Conservation (phyloP, 2,888 invertebrate genomes). For the Mesopsocus fuscifrons region DNA sequence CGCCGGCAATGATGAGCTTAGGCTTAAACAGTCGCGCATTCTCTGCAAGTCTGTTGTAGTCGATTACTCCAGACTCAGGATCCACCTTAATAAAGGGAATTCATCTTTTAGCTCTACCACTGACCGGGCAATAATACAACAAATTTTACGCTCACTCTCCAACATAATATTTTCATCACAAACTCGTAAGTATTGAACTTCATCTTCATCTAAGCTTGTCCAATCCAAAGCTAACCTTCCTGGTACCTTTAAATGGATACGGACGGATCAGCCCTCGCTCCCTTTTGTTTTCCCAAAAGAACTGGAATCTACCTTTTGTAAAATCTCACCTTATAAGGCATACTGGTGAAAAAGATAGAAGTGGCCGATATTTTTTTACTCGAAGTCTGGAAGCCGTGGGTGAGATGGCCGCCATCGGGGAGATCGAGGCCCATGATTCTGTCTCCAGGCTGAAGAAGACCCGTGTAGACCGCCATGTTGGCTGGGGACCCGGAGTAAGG, state of each 20-base stretch:
- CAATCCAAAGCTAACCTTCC: too few relatives aligned
- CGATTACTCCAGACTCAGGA: constrained; percentile 66
- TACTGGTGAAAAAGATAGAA: constrained; percentile 93
- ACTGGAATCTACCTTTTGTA: too few relatives aligned
- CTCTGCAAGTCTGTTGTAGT: constrained; percentile 72
- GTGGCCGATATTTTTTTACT: constrained; percentile 89
- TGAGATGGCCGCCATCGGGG: constrained; percentile 93
- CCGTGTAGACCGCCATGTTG: constrained; percentile 93
- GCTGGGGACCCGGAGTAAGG: constrained; percentile 93
- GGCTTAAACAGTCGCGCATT: constrained; percentile 79
- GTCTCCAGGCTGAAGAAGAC: constrained; percentile 73
- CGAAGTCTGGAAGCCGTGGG: constrained; percentile 76
- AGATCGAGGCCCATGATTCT: constrained; percentile 88
- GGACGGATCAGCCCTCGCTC: too few relatives aligned
- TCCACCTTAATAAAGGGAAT: constrained; percentile 36
- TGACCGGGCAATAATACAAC: too few relatives aligned
- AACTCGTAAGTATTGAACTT: constrained; percentile 11
- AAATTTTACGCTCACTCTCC: too few relatives aligned
- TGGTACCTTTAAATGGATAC: too few relatives aligned
- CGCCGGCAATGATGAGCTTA: constrained; percentile 79
- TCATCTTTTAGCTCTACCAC: too few relatives aligned
- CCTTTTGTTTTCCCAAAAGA: too few relatives aligned
- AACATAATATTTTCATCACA: constrained; percentile 19
- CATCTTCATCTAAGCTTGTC: constrained; percentile 7
- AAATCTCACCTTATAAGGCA: constrained; percentile 86